Percentiles rank a stretch among this genome's conserved stretches.
These are phyloP conservation scores for Adela reaumurella DNA, from an alignment of 2,888 invertebrate genomes.

Conservation along the genomic window DNA sequence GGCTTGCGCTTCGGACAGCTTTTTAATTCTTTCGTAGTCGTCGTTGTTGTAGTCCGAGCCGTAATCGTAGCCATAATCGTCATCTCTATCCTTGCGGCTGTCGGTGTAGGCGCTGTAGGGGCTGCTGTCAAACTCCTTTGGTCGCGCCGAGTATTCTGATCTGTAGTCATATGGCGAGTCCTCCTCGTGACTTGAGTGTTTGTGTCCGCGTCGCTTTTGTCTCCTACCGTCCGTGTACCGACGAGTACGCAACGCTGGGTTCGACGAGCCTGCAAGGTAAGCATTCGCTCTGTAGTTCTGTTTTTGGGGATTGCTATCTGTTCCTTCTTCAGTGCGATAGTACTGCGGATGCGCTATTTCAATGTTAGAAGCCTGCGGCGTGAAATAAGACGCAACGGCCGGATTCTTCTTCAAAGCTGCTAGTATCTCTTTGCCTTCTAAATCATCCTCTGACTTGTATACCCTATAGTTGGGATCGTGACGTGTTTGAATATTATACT, in stretches of 20 bases:
- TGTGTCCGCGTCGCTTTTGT: slow-evolving; percentile 16
- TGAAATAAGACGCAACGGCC: slow-evolving; percentile 40
- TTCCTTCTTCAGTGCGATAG: slow-evolving; percentile 37
- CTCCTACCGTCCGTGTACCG: slow-evolving; percentile 47
- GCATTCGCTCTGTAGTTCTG: slow-evolving; percentile 46
- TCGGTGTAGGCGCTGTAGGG: slow-evolving; percentile 41
- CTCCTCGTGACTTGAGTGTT: slow-evolving; percentile 24
- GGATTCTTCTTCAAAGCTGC: slow-evolving; percentile 44
- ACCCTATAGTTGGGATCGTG: slow-evolving; percentile 49
- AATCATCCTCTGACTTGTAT: slow-evolving; percentile 41
- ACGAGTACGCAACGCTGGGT: slow-evolving; percentile 32
- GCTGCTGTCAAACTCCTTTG: slow-evolving; percentile 47
- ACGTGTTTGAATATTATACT: slow-evolving; percentile 44
- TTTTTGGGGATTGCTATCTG: slow-evolving; percentile 25
- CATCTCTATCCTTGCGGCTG: slow-evolving; percentile 29
- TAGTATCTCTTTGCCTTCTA: slow-evolving; percentile 39
- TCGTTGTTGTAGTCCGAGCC: slow-evolving; percentile 48
- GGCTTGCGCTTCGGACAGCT: slow-evolving; percentile 59
- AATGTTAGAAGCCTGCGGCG: slow-evolving; percentile 38
- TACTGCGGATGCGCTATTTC: slow-evolving; percentile 42
- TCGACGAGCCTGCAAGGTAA: slow-evolving; percentile 37
- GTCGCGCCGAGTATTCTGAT: slow-evolving; percentile 43
- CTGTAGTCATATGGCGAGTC: slow-evolving; percentile 52
- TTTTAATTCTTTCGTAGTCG: slow-evolving; percentile 55
- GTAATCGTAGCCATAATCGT: slow-evolving; percentile 47